Evolutionary conservation across 2,797 vertebrate genomes (phyloP).

Genomic region (Clarias fuscus): DNA sequence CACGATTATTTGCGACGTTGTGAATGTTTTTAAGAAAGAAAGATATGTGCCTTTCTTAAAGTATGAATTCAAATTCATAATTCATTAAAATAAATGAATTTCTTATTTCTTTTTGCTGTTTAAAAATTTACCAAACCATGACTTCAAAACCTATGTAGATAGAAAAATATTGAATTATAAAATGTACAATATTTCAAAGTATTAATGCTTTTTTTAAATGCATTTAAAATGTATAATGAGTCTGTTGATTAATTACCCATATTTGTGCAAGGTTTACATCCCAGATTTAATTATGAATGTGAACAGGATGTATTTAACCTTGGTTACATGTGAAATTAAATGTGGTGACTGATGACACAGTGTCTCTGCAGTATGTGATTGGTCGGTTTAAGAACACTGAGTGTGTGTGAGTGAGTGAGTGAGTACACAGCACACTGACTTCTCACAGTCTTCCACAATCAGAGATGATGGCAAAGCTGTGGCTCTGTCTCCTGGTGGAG

Average conservation of each 20-base stretch:
- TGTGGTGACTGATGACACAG: not conserved
- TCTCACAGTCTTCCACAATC: not conserved
- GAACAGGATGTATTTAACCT: not conserved
- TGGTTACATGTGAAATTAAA: not conserved
- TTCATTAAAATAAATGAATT: too few species aligned
- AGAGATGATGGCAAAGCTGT: not conserved
- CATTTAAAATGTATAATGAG: not conserved
- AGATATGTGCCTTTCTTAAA: too few species aligned
- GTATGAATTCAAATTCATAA: too few species aligned
- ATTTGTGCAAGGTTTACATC: not conserved
- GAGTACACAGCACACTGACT: not conserved
- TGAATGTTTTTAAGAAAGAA: too few species aligned
- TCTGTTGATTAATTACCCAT: not conserved
- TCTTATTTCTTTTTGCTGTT: too few species aligned
- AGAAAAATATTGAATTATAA: too few species aligned
- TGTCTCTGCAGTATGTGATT: slow-evolving; percentile 1
- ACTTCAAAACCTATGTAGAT: too few species aligned
- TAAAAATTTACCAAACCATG: too few species aligned
- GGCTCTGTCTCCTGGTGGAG: slow-evolving; percentile 6
- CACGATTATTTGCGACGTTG: too few species aligned
- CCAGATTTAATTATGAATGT: not conserved
- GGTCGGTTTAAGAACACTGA: not conserved
- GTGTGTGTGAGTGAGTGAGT: not conserved
- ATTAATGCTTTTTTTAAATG: not conserved
- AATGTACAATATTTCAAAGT: too few species aligned